A percentile compares a stretch with the other conserved stretches of the same genome.
phyloP scores from a whole-genome alignment of 2,888 invertebrate species.

The Cephus runcator region DNA sequence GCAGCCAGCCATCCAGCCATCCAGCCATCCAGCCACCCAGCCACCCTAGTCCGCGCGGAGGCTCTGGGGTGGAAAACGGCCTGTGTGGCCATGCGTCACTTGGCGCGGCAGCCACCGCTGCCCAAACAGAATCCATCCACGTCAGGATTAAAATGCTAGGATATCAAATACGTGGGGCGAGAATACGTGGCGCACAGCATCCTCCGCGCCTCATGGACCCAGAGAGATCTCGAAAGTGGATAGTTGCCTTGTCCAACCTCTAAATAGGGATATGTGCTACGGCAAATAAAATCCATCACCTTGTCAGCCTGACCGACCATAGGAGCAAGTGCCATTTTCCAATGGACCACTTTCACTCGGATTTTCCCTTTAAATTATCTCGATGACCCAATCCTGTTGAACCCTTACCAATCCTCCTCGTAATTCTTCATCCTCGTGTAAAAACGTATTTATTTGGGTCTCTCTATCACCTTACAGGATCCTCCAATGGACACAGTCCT shows the following conservation, averaged over 20 bases:
- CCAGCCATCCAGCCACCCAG: too few relatives aligned
- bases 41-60: neutral
- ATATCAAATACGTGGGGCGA: constrained; percentile 51
- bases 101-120: constrained; percentile 35
- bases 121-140: constrained; percentile 64
- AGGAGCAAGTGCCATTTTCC: too few relatives aligned
- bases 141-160: constrained; percentile 64
- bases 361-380: too few relatives aligned
- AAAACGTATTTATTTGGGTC: too few relatives aligned
- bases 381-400: too few relatives aligned
- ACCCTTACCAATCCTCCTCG: too few relatives aligned
- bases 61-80: neutral
- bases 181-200: constrained; percentile 30
- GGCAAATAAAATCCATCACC: constrained; percentile 62
- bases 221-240: constrained; percentile 41
- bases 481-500: constrained; percentile 91
- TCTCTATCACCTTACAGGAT: constrained; percentile 69
- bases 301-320: constrained; percentile 38
- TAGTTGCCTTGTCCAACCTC: constrained; percentile 33
- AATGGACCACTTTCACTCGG: too few relatives aligned
- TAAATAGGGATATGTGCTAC: constrained; percentile 43
- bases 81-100: constrained; percentile 37
- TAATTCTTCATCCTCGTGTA: too few relatives aligned
- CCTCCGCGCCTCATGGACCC: constrained; percentile 23
- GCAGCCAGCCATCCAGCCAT: too few relatives aligned